Evolutionary conservation across 1,140 invertebrate species (phyloP), one percentile per base, ranked within the genome.

Genomic region (Cherax quadricarinatus): DNA sequence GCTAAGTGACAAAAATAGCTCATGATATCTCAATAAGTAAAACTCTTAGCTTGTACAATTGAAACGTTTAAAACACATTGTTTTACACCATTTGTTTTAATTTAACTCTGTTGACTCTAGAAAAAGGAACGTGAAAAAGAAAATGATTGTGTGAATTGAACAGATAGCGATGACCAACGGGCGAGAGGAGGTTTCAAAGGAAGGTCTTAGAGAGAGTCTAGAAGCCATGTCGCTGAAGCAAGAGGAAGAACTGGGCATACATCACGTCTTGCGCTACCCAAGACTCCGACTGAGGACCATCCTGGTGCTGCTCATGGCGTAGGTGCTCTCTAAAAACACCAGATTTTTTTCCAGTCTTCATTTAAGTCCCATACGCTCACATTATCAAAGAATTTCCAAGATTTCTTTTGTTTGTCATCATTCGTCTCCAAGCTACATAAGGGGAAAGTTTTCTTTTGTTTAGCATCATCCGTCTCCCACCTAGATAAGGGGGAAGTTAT

Each of bases 151-250:
- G 30, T 41, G 30, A 41, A 70, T 70, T 21, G 14, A n/a, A 18
- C 87, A 89, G 88, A 53, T 89, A 21, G 88, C 79, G 30, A n/a
- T 10, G 10, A 18, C 79, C 6, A 89, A 89, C 48, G 88, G 88
- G 14, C 51, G 62, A 0, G 6, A n/a, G 1, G 62, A 24, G 9
- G 41, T 82, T 18, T 48, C 60, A 4, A 78, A 57, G 49, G 14
- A 14, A 12, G 79, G 83, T 14, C 57, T 89, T 14, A 79, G 83
- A 21, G 2, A 49, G 24, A 79, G 83, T 12, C 30, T 89, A 1
- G 1, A n/a, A 1, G 48, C 18, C 53, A 18, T 89, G 1, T 21
- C 14, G 12, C 14, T 48, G 3, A 60, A 48, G 7, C 80, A 82
- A 41, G 41, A 30, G 10, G 7, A 53, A 48, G 73, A 90, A 7